Percentiles rank a stretch among this genome's conserved stretches.
phyloP scores from a whole-genome alignment of 2,888 invertebrate species.

The Acanthacorydalis orientalis region DNA sequence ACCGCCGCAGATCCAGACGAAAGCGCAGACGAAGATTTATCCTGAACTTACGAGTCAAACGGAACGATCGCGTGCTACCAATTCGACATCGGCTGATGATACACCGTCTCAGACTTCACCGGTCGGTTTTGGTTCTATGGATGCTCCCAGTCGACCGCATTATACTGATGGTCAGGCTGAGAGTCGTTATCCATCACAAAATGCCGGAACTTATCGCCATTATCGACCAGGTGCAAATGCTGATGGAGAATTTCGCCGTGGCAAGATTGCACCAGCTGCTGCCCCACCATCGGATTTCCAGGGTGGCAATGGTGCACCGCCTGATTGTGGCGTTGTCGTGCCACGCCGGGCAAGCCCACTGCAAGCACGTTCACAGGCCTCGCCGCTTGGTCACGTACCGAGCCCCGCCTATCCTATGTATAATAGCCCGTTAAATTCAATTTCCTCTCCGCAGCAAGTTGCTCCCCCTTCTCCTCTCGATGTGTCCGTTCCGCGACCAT shows the following conservation, averaged over 20 bases:
- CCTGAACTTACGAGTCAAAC: conserved; percentile 37
- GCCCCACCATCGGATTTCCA: conserved; percentile 21
- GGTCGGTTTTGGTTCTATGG: conserved; percentile 61
- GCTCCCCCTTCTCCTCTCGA: conserved; percentile 55
- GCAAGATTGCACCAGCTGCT: conserved; percentile 42
- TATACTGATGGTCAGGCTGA: conserved; percentile 35
- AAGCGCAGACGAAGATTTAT: conserved; percentile 63
- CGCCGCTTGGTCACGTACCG: conserved; percentile 55
- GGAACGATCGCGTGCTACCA: conserved; percentile 19
- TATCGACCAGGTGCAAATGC: conserved; percentile 41
- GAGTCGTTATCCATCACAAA: conserved; percentile 27
- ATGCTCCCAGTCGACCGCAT: conserved; percentile 44
- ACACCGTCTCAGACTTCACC: conserved; percentile 48
- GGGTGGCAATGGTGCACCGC: conserved; percentile 20
- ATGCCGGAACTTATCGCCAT: conserved; percentile 37
- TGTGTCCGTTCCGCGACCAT: conserved; percentile 46
- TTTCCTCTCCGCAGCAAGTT: conserved; percentile 52
- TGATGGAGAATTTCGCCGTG: conserved; percentile 43
- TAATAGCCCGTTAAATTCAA: conserved; percentile 65
- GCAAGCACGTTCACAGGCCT: conserved; percentile 53
- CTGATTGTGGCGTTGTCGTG: conserved; percentile 42
- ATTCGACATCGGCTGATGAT: conserved; percentile 31
- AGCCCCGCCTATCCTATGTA: conserved; percentile 73
- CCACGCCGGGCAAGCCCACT: conserved; percentile 51
- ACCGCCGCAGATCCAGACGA: conserved; percentile 43